Conservation (phyloP, 2,888 invertebrate species). For the Chymomyza caudatula region DNA sequence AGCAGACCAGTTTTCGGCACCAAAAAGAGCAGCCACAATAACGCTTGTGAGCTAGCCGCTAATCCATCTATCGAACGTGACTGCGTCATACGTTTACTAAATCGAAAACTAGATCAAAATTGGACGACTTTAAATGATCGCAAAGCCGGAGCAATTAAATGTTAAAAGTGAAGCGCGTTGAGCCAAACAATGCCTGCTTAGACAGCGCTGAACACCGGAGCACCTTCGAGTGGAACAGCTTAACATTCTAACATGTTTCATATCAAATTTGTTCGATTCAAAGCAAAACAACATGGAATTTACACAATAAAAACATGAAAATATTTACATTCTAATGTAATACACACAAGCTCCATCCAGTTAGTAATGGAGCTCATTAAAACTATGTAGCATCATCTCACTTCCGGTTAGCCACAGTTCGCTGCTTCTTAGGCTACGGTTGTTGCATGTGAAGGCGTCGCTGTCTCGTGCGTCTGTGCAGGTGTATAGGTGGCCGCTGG, state of each 20-base stretch:
- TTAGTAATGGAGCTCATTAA: neutral
- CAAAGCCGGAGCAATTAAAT: slow-evolving; percentile 41
- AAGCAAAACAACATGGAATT: slow-evolving; percentile 23
- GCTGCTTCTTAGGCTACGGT: slow-evolving; percentile 33
- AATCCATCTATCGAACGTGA: neutral
- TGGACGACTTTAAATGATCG: neutral
- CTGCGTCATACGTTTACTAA: neutral
- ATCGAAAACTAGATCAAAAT: neutral
- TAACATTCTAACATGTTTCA: slow-evolving; percentile 19
- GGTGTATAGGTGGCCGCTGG: slow-evolving; percentile 75
- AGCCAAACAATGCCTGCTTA: slow-evolving; percentile 12
- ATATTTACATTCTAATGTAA: slow-evolving; percentile 9
- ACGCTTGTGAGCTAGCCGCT: neutral
- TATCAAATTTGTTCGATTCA: slow-evolving; percentile 52
- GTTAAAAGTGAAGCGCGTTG: slow-evolving; percentile 4
- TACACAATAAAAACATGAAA: slow-evolving; percentile 12
- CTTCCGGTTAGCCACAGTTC: slow-evolving; percentile 26
- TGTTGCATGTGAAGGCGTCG: slow-evolving; percentile 52
- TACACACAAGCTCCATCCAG: slow-evolving; percentile 28
- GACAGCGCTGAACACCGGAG: neutral
- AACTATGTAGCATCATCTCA: neutral
- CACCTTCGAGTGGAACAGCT: neutral
- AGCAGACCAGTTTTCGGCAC: too few relatives aligned
- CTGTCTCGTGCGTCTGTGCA: slow-evolving; percentile 70
- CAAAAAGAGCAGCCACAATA: too few relatives aligned